phyloP scores from a whole-genome alignment of 37 sponge, comb jelly and placozoan species.

The Bolinopsis microptera region DNA sequence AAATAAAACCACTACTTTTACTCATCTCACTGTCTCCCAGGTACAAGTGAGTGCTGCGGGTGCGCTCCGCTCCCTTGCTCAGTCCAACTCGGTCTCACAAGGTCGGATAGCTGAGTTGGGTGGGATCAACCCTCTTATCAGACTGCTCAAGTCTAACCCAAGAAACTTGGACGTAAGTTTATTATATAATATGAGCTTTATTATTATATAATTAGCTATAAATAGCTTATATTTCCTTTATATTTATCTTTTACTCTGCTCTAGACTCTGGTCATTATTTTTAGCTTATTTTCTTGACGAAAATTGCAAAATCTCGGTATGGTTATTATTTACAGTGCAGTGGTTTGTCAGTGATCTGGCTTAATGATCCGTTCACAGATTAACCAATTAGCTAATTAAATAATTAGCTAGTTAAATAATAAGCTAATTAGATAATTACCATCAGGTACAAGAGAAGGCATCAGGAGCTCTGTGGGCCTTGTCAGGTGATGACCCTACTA shows the following conservation, averaged over 20 bases:
- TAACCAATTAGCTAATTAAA: too few relatives aligned
- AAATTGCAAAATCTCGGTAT: too few relatives aligned
- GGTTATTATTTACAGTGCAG: too few relatives aligned
- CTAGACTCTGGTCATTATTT: too few relatives aligned
- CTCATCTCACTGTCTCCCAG: neutral
- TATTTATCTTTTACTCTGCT: too few relatives aligned
- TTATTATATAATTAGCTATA: neutral
- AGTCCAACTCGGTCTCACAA: conserved; percentile 54
- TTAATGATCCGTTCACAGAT: too few relatives aligned
- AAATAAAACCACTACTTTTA: too few relatives aligned
- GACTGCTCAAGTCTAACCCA: conserved; percentile 63
- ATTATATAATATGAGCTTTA: neutral
- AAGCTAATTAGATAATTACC: neutral
- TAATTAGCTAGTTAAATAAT: neutral
- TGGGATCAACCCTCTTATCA: conserved; percentile 50
- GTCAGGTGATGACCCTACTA: conserved; percentile 25
- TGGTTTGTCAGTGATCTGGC: too few relatives aligned
- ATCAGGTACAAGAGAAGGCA: conserved; percentile 40
- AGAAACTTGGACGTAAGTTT: conserved; percentile 40
- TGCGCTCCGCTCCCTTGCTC: conserved; percentile 27
- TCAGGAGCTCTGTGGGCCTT: conserved; percentile 56
- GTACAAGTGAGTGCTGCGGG: conserved; percentile 64
- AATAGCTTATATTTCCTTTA: too few relatives aligned
- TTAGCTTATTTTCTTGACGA: too few relatives aligned
- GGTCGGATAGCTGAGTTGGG: conserved; percentile 36